Evolutionary conservation across 2,113 vertebrate species (phyloP).

Genomic region (Syngnathus scovelli): DNA sequence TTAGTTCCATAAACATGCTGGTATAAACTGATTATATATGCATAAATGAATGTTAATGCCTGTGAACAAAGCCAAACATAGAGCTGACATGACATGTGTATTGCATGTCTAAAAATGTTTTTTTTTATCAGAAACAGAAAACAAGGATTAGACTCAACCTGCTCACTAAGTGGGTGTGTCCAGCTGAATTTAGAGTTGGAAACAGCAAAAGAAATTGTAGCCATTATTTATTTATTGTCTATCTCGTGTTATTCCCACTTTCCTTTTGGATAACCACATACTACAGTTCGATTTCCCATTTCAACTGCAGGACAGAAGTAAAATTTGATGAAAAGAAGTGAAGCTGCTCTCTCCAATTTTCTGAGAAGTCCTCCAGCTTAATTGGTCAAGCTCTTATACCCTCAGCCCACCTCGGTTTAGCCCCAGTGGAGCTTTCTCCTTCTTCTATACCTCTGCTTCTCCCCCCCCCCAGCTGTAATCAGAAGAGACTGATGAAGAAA

Average conservation of each 20-base stretch:
- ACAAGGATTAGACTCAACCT: neutral
- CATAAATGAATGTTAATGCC: conserved; percentile 1
- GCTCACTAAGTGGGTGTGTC: neutral
- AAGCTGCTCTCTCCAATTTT: conserved; percentile 58
- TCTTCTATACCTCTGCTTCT: conserved; percentile 47
- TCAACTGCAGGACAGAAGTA: conserved; percentile 47
- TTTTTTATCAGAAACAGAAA: neutral
- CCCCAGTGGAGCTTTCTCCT: conserved; percentile 52
- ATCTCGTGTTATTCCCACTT: neutral
- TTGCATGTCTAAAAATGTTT: neutral
- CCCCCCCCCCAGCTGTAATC: conserved; percentile 39
- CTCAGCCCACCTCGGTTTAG: conserved; percentile 59
- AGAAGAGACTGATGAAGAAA: conserved; percentile 51
- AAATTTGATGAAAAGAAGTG: conserved; percentile 51
- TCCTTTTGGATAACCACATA: neutral
- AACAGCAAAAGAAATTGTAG: neutral
- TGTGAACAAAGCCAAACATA: neutral
- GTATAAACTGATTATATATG: neutral
- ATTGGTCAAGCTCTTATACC: conserved; percentile 68
- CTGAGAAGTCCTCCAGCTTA: conserved; percentile 61
- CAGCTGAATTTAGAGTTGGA: neutral
- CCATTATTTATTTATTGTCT: neutral
- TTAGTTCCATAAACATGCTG: neutral
- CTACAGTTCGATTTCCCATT: conserved; percentile 47
- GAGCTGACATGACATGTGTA: neutral